These are phyloP conservation scores for Cecidostiba fungosa DNA, from an alignment of 2,888 invertebrate species.

Conservation along the genomic window DNA sequence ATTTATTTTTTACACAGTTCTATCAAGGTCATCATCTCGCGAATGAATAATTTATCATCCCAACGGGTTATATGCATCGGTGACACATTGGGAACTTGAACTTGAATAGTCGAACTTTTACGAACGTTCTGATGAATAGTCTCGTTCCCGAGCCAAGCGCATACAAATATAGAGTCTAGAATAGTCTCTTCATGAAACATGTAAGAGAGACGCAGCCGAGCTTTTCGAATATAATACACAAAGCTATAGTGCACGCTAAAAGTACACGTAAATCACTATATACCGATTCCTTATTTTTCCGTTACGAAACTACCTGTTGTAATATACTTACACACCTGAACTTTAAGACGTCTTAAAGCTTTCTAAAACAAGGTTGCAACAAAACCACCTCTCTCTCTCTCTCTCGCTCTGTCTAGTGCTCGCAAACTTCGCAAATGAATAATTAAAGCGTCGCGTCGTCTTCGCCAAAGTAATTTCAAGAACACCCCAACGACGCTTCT, in stretches of 20 bases:
- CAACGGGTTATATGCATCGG: not conserved
- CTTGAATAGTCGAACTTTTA: slow-evolving; percentile 11
- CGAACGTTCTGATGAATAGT: not conserved
- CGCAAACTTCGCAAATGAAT: not conserved
- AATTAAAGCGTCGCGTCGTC: slow-evolving; percentile 18
- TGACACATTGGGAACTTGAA: slow-evolving; percentile 8
- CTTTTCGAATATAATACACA: not conserved
- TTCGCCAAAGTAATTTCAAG: slow-evolving; percentile 44
- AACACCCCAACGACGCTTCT: not conserved
- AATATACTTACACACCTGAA: not conserved
- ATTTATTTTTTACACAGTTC: not conserved
- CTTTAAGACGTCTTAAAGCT: not conserved
- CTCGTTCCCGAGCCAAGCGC: not conserved
- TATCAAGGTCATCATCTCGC: not conserved
- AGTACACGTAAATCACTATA: not conserved
- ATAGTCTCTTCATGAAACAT: not conserved
- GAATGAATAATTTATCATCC: not conserved
- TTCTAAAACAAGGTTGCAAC: not conserved
- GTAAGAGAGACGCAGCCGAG: not conserved
- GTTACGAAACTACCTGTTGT: not conserved
- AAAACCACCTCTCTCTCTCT: not conserved
- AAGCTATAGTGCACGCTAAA: not conserved
- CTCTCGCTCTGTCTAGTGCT: too few species aligned
- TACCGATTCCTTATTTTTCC: not conserved
- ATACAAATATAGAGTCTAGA: slow-evolving; percentile 2